Evolutionary conservation across 2,888 invertebrate genomes (phyloP).

Genomic region (Petrophora chlorosata): DNA sequence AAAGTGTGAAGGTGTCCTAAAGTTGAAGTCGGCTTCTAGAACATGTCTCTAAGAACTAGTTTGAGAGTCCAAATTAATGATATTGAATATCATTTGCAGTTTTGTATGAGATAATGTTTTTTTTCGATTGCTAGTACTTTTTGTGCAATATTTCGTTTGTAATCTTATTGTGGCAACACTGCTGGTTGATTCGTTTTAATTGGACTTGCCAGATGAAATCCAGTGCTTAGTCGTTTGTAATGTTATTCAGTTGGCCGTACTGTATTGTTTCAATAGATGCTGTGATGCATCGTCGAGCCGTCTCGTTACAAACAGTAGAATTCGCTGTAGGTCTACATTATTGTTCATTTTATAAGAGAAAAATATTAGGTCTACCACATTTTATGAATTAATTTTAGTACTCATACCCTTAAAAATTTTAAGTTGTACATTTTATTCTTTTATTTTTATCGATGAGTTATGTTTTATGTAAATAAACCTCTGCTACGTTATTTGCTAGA

Average conservation of each 20-base stretch:
- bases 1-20: constrained; percentile 23
- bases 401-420: constrained; percentile 60
- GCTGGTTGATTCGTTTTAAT: constrained; percentile 31
- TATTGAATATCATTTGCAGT: constrained; percentile 74
- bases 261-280: constrained; percentile 49
- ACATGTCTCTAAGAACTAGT: constrained; percentile 28
- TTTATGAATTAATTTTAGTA: constrained; percentile 55
- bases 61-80: constrained; percentile 61
- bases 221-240: constrained; percentile 41
- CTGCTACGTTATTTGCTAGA: constrained; percentile 71
- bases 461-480: constrained; percentile 74
- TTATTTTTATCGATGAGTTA: constrained; percentile 62
- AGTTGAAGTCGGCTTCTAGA: constrained; percentile 17
- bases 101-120: constrained; percentile 52
- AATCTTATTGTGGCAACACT: constrained; percentile 54
- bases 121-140: constrained; percentile 42
- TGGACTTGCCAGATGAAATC: constrained; percentile 33
- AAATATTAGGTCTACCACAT: constrained; percentile 46
- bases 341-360: constrained; percentile 48
- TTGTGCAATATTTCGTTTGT: constrained; percentile 60
- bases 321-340: constrained; percentile 52
- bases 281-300: constrained; percentile 62
- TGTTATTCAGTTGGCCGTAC: constrained; percentile 51
- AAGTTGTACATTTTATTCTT: constrained; percentile 78
- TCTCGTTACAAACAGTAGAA: constrained; percentile 60